These are phyloP conservation scores for Syngnathus scovelli DNA, from an alignment of 2,113 vertebrate species.

Conservation along the genomic window DNA sequence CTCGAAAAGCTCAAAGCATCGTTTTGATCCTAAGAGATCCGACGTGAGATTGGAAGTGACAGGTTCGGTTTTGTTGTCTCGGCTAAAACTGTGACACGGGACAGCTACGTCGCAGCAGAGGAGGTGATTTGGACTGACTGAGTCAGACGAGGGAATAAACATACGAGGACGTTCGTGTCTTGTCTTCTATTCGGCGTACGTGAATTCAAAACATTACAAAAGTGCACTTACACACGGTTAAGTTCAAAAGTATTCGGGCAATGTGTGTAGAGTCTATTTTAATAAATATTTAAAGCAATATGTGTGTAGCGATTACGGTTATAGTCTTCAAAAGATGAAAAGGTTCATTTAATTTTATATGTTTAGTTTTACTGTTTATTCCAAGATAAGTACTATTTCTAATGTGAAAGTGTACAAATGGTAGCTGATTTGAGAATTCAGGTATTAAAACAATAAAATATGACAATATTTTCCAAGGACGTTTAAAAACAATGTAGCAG, in stretches of 20 bases:
- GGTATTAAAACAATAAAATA: no score
- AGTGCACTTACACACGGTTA: not conserved
- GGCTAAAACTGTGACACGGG: conserved; percentile 40
- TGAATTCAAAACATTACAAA: conserved; percentile 11
- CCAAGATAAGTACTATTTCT: no score
- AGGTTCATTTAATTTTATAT: no score
- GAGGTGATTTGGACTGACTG: conserved; percentile 23
- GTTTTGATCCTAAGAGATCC: conserved; percentile 44
- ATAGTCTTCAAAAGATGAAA: not conserved
- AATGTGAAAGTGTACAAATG: no score
- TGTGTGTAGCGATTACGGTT: not conserved
- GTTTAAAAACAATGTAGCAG: no score
- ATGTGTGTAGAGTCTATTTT: no score
- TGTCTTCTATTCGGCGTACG: not conserved
- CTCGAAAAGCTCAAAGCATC: conserved; percentile 45
- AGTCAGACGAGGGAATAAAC: conserved; percentile 10
- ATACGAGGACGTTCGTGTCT: conserved; percentile 10
- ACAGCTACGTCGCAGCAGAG: conserved; percentile 15
- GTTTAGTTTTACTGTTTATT: no score
- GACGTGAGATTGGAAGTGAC: conserved; percentile 47
- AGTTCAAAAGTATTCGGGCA: not conserved
- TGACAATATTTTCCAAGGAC: no score
- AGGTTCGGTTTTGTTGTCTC: conserved; percentile 57
- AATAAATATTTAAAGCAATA: not conserved
- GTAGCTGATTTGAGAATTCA: no score